Evolutionary conservation across 2,888 invertebrate genomes (phyloP).

Genomic region (Lepidochrysops patricia): DNA sequence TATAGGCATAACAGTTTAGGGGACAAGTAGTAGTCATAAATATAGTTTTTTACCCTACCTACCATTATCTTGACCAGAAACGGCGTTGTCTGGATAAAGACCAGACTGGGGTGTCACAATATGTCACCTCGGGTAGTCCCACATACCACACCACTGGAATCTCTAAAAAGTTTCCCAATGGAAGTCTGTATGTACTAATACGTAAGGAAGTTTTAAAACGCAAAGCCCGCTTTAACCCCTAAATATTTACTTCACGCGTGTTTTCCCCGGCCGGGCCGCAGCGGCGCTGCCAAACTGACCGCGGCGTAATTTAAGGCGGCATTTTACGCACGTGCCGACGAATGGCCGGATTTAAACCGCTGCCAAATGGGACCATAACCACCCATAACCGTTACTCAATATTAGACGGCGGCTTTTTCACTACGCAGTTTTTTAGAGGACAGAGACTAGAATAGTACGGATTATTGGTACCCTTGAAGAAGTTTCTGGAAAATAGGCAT

Average conservation of each 20-base stretch:
- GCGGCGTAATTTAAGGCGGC: constrained; percentile 20
- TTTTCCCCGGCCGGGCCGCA: neutral
- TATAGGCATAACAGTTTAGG: too few relatives aligned
- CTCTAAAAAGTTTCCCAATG: too few relatives aligned
- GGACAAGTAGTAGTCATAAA: too few relatives aligned
- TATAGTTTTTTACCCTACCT: too few relatives aligned
- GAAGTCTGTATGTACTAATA: too few relatives aligned
- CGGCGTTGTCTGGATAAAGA: too few relatives aligned
- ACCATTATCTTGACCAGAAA: too few relatives aligned
- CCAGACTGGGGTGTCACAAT: too few relatives aligned
- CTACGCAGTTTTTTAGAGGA: neutral
- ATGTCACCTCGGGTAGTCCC: too few relatives aligned
- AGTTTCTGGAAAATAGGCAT: too few relatives aligned
- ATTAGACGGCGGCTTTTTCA: constrained; percentile 27
- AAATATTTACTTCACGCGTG: neutral
- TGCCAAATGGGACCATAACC: constrained; percentile 46
- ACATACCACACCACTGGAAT: too few relatives aligned
- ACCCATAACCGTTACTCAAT: constrained; percentile 38
- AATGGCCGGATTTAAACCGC: constrained; percentile 29
- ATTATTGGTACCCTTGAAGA: too few relatives aligned
- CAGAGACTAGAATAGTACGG: neutral
- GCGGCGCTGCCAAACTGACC: constrained; percentile 7
- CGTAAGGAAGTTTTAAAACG: neutral
- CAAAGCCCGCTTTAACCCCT: neutral
- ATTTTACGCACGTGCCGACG: constrained; percentile 24